A percentile compares a stretch with the other conserved stretches of the same genome.
Conservation (phyloP, 2,113 vertebrate genomes). For the Callithrix jacchus region DNA sequence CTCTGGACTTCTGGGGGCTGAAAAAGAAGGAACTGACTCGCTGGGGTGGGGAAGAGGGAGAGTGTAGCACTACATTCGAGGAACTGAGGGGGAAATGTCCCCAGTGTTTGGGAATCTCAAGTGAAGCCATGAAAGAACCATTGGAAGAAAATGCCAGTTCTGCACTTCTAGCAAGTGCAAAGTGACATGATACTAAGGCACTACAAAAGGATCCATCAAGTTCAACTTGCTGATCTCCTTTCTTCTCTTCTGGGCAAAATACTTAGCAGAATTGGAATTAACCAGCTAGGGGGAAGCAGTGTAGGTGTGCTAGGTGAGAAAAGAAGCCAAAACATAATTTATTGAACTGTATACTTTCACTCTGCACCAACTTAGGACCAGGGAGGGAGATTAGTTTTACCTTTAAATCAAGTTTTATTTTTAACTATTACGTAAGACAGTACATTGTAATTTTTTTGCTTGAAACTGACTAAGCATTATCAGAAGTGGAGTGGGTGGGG, state of each 20-base stretch:
- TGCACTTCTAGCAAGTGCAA: neutral
- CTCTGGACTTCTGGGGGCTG: neutral
- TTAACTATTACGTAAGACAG: neutral
- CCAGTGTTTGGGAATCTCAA: neutral
- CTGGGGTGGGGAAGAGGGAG: fast-evolving
- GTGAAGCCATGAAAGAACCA: neutral
- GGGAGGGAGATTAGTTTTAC: neutral
- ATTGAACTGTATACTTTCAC: neutral
- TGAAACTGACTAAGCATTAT: neutral
- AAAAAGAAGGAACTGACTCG: neutral
- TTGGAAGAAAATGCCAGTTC: neutral
- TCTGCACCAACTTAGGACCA: neutral
- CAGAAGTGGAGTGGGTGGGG: neutral
- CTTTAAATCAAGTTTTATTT: neutral
- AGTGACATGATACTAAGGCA: neutral
- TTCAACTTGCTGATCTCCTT: too few relatives aligned
- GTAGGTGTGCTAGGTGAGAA: neutral
- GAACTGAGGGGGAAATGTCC: neutral
- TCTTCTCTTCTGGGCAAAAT: neutral
- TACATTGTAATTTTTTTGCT: neutral
- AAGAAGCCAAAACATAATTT: neutral
- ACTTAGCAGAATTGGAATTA: neutral
- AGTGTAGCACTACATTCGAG: neutral
- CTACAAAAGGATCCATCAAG: neutral
- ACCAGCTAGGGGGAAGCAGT: neutral